These are phyloP conservation scores for Monopterus albus DNA, from an alignment of 2,113 vertebrate genomes.

Conservation along the genomic window DNA sequence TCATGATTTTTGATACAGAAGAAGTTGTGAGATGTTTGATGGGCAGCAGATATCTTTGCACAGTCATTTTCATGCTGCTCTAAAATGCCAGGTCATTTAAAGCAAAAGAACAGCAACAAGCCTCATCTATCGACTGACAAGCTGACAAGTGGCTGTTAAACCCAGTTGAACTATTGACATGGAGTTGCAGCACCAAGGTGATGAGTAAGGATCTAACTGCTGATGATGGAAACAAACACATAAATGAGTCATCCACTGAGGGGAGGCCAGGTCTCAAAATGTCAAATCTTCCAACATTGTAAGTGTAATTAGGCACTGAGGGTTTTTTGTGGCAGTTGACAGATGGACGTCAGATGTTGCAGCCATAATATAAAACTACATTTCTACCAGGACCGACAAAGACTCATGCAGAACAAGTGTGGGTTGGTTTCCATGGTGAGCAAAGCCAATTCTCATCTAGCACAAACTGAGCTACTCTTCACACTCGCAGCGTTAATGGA, in stretches of 20 bases:
- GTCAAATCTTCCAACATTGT: conserved; percentile 24
- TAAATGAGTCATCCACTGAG: neutral
- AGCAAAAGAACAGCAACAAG: conserved; percentile 42
- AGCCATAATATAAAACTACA: conserved; percentile 3
- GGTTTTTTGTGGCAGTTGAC: conserved; percentile 42
- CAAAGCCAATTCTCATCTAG: conserved; percentile 44
- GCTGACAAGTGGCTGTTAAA: conserved; percentile 68
- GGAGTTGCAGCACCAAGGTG: conserved; percentile 11
- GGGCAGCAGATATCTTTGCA: conserved; percentile 26
- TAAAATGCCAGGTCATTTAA: conserved; percentile 41
- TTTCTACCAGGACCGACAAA: conserved; percentile 17
- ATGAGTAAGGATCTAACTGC: conserved; percentile 10
- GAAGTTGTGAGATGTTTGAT: conserved; percentile 30
- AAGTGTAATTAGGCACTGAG: conserved; percentile 35
- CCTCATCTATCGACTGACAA: conserved; percentile 51
- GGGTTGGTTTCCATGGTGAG: conserved; percentile 65
- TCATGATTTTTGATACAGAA: conserved; percentile 21
- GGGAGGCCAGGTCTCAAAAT: conserved; percentile 26
- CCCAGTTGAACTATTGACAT: conserved; percentile 45
- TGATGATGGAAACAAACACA: conserved; percentile 8
- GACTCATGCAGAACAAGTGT: conserved; percentile 21
- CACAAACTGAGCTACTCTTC: conserved; percentile 24
- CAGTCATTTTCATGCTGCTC: conserved; percentile 14
- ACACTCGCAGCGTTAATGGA: conserved; percentile 8
- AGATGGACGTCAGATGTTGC: conserved; percentile 50